Evolutionary conservation across 2,113 vertebrate species (phyloP), one percentile per base, ranked within the genome.

Genomic region (Trochalopteron elliotii): DNA sequence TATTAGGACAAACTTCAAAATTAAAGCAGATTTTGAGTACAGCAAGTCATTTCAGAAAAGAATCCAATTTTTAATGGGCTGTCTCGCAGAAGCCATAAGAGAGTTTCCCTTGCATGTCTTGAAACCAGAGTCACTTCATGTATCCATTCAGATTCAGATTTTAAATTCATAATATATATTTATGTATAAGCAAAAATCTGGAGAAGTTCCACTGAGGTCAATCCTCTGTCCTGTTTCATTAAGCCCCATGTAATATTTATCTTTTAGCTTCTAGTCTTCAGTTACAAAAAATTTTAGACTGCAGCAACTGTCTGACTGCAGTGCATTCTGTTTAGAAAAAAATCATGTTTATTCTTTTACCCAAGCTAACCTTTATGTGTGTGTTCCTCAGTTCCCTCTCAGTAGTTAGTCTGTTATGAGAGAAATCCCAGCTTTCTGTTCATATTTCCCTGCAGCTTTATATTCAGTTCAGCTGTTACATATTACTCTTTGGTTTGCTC

Each of bases 401-500:
- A 0, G 28, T 61, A 33, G 37, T 78, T 70, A 45, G 23, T 85
- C 90, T 93, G 64, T 68, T 71, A n/a, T 33, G 44, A 93, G 79
- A 89, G 35, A 88, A 81, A 76, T 83, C 35, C 4, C 37, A 85
- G 18, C 33, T 49, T 88, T 74, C 30, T 69, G 77, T 24, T 75
- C 44, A 24, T 82, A n/a, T 53, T 82, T 89, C 28, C 19, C 39
- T 83, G 72, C 25, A 65, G 22, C 22, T 12, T 71, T 74, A 27
- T 45, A n/a, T 93, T 89, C 42, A 84, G n/a, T 68, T 69, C 57
- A 96, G 39, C 37, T 91, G 45, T 91, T 75, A 84, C 30, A 95
- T 13, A 96, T 55, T 74, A 9, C 27, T 61, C 75, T 72, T 84
- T 57, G 81, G 1, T 97, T 94, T 74, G 93, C 94, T 97, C 96